Evolutionary conservation across 64 coral and sea anemone genomes (phyloP), one percentile per base, ranked within the genome.

Genomic region (Orbicella faveolata): DNA sequence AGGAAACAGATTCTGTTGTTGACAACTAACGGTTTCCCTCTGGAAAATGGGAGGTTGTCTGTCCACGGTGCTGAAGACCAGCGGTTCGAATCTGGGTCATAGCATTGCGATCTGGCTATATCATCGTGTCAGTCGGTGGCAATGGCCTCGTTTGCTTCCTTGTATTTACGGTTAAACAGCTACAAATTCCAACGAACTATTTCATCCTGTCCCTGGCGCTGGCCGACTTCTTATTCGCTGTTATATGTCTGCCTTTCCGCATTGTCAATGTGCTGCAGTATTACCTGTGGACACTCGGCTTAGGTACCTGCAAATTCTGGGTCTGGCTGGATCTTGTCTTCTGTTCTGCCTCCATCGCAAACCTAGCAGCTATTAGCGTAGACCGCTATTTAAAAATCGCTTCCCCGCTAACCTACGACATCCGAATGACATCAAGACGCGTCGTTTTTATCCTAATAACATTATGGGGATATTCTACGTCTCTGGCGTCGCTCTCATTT

Each of bases 311-410:
- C 12, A 83, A 75, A 44, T 94, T 91, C 75, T 97, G 95, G 95
- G 89, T 97, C 54, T 97, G 95, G 95, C 61, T 97, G 3, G 95
- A 97, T 55, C 72, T 97, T 3, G 77, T 97, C 30, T 97, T 97
- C 61, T 97, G 95, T 16, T 94, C 92, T 5, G 95, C 95, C 6
- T 97, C 95, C 57, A 88, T 97, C 36, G 95, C 95, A 0, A 97
- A 93, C 78, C 78, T 97, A 36, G 95, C 95, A 17, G 94, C 95
- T 33, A 97, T 97, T 6, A 97, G 95, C 57, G 95, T 97, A 4
- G 95, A 97, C 61, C 95, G 95, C 61, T 97, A 97, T 75, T 90
- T 94, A 52, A 97, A 94, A 75, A 97, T 97, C 61, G 90, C 89
- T 67, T 94, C 95, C 4, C 95, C 95, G 23, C 73, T 97, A 36